These are phyloP conservation scores for Archips xylosteana DNA, from an alignment of 2,888 invertebrate species.

Conservation along the genomic window DNA sequence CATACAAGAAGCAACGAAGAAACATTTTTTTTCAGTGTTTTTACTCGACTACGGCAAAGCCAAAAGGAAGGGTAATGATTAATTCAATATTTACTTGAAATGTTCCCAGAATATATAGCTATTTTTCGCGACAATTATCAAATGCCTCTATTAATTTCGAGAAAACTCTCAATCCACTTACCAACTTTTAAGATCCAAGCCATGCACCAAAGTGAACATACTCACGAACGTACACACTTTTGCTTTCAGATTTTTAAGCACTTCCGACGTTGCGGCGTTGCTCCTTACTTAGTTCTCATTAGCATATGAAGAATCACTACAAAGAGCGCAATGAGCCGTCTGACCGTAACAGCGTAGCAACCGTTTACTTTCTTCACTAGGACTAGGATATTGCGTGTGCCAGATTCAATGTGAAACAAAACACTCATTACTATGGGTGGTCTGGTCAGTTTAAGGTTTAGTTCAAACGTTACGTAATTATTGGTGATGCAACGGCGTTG, in stretches of 20 bases:
- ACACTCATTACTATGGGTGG: slow-evolving; percentile 38
- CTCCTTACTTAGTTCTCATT: slow-evolving; percentile 43
- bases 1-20: too few species aligned
- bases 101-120: too few species aligned
- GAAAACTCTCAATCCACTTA: too few species aligned
- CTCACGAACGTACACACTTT: not conserved
- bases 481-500: slow-evolving; percentile 11
- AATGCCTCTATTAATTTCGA: too few species aligned
- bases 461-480: slow-evolving; percentile 29
- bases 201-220: not conserved
- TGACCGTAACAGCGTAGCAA: slow-evolving; percentile 24
- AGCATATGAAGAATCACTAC: slow-evolving; percentile 50
- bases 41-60: too few species aligned
- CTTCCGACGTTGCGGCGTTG: slow-evolving; percentile 1
- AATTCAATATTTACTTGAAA: too few species aligned
- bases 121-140: not conserved
- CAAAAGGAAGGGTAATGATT: too few species aligned
- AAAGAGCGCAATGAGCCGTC: slow-evolving; percentile 58
- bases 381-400: slow-evolving; percentile 29
- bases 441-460: slow-evolving; percentile 36
- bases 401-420: slow-evolving; percentile 28
- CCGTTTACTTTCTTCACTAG: slow-evolving; percentile 32
- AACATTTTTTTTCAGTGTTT: too few species aligned
- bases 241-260: slow-evolving; percentile 9
- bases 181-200: too few species aligned